Evolutionary conservation across 2,888 invertebrate genomes (phyloP), one percentile per base, ranked within the genome.

Genomic region (Clunio marinus): DNA sequence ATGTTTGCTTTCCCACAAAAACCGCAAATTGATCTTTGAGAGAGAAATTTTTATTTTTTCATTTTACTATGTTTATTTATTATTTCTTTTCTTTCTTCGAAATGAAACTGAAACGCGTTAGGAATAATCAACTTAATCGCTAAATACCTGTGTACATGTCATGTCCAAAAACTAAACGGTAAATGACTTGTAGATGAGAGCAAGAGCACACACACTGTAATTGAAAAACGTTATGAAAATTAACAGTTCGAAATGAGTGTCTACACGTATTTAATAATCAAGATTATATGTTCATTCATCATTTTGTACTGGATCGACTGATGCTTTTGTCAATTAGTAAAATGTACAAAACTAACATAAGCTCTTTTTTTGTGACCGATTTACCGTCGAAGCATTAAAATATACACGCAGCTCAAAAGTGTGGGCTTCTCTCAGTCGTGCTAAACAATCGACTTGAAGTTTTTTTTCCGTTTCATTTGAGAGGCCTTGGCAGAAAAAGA

Each of bases 371-470:
- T 51, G 51, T 22, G 3, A n/a, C n/a, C 22, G 51, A 20, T 51
- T 51, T 51, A 51, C 17, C 17, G 22, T 5, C 51, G 51, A 17
- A 51, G 51, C 51, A 51, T 51, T 51, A 22, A 22, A n/a, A n/a
- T n/a, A n/a, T n/a, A 22, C 17, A 51, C 51, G 22, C 51, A 51
- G 51, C 4, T 51, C 51, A 51, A n/a, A 51, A 22, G 41, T 51
- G 51, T 7, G 51, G 51, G 51, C 51, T 51, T 51, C 51, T n/a
- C n/a, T n/a, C n/a, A n/a, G 51, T 17, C 51, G 51, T n/a, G n/a
- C n/a, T n/a, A 51, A 25, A 58, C 58, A 58, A 58, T 58, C n/a
- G 25, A 25, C 58, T 58, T 22, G 22, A 10, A n/a, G 22, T 8
- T 22, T 20, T 17, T 45, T 45, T 45, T 45, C 45, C 45, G 45